Base-by-base conservation (phyloP, 2,113 vertebrate species). In the Dipodomys spectabilis region DNA sequence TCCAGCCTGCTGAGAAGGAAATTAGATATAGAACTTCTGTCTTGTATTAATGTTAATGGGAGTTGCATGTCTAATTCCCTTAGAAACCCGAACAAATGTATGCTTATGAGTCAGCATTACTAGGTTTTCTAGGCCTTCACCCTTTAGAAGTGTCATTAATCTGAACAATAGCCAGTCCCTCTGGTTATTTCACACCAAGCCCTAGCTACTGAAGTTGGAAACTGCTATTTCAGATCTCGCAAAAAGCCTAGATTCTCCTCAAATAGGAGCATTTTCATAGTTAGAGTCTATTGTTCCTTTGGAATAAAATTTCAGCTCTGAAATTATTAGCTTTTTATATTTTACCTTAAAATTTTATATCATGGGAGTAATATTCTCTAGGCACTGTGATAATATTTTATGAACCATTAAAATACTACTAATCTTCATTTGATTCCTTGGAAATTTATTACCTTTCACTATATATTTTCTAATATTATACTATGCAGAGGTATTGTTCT, bases 131-230 rank as follows among this genome's bases (percentile, higher is more conserved):
- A 95, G 79, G 69, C 94, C 89, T 96, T 97, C 95, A 80, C 91
- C 72, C 73, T 97, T 87, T 97, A 96, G 96, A 98, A 97, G 90
- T 96, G 90, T 97, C 94, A 96, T 96, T 97, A 97, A 77, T 78
- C 13, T 95, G 84, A 97, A 67, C 94, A 94, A 96, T 97, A 97
- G 71, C 73, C 92, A 92, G 23, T 93, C 64, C 65, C 65, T 86
- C 49, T 84, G 28, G 39, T 74, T 88, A 88, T 35, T 27, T 6
- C n/a, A 96, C 27, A n/a, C 53, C 45, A 62, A 89, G 60, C 20
- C 79, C 22, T 23, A 35, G 87, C 28, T 92, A 85, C 94, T 93
- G 44, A 80, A 83, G 62, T 30, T 10, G 0, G 44, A 69, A 96
- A 94, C 45, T 86, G 68, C 23, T 90, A 81, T 85, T 81, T 95